phyloP scores from a whole-genome alignment of 30 jellyfish, hydroid and myxozoan genomes.

The Turritopsis dohrnii region DNA sequence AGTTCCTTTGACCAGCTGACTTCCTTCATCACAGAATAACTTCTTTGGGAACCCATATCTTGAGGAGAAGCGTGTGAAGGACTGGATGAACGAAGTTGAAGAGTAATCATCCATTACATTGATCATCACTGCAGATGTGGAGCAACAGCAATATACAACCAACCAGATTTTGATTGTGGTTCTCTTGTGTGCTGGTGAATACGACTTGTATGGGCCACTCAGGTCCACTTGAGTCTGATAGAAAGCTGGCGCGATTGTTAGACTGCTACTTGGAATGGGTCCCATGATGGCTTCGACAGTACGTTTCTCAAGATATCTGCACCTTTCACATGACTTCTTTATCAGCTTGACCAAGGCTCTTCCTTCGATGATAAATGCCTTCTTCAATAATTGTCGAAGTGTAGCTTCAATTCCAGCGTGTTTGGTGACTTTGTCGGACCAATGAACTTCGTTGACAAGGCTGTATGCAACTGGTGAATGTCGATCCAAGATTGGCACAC shows the following conservation, averaged over 20 bases:
- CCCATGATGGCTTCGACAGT: neutral
- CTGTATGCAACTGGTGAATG: slow-evolving; percentile 20
- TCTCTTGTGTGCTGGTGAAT: neutral
- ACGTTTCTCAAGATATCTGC: neutral
- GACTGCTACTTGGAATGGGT: neutral
- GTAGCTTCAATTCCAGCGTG: no score
- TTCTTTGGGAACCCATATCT: slow-evolving; percentile 24
- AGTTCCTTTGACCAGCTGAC: neutral
- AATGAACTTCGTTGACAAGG: neutral
- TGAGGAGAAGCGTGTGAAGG: slow-evolving; percentile 10
- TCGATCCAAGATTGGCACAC: slow-evolving; percentile 22
- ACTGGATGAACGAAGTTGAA: slow-evolving; percentile 5
- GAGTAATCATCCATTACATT: slow-evolving; percentile 25
- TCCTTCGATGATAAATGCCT: neutral
- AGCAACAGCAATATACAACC: neutral
- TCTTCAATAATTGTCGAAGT: neutral
- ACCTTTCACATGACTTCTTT: neutral
- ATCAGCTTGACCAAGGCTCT: neutral
- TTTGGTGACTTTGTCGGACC: neutral
- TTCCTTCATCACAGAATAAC: slow-evolving; percentile 24
- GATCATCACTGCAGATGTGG: slow-evolving; percentile 16
- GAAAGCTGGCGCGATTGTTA: neutral
- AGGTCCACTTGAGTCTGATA: neutral
- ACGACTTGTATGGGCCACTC: slow-evolving; percentile 8
- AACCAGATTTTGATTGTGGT: slow-evolving; percentile 7